These are phyloP conservation scores for Pilophorus perplexus DNA, from an alignment of 2,888 invertebrate species.

Conservation along the genomic window DNA sequence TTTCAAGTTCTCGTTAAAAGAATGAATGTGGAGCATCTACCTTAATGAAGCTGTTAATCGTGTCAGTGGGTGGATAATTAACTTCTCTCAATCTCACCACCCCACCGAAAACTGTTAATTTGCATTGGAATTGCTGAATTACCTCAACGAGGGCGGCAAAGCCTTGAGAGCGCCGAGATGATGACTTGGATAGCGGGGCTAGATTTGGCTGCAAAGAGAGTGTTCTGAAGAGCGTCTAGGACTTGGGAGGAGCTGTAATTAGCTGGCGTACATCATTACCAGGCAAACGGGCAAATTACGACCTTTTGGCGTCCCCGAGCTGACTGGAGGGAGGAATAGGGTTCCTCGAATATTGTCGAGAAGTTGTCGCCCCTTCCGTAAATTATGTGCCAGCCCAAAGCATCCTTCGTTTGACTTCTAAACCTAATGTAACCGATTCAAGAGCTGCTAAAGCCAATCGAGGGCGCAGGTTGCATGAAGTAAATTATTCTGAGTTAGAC, in stretches of 20 bases:
- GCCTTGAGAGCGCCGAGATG: background rate
- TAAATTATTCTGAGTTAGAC: too few species aligned
- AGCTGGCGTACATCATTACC: conserved; percentile 33
- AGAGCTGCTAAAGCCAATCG: too few species aligned
- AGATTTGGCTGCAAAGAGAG: background rate
- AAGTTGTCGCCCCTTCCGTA: background rate
- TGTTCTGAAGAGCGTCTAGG: background rate
- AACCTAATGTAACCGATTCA: too few species aligned
- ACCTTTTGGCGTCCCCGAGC: background rate
- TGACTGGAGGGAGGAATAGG: background rate
- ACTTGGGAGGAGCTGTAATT: conserved; percentile 25
- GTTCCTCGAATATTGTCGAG: background rate
- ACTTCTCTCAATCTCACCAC: background rate
- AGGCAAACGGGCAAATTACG: conserved; percentile 17
- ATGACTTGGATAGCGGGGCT: background rate
- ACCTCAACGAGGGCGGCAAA: background rate
- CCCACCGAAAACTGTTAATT: background rate
- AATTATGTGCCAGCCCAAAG: background rate
- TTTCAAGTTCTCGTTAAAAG: too few species aligned
- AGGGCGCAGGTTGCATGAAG: too few species aligned
- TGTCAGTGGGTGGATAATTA: background rate
- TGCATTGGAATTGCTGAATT: background rate
- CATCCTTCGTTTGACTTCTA: too few species aligned
- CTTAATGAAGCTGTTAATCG: too few species aligned
- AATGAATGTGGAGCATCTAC: too few species aligned